Conservation (phyloP, 2,888 invertebrate genomes). For the Nemotelus pantherinus region DNA sequence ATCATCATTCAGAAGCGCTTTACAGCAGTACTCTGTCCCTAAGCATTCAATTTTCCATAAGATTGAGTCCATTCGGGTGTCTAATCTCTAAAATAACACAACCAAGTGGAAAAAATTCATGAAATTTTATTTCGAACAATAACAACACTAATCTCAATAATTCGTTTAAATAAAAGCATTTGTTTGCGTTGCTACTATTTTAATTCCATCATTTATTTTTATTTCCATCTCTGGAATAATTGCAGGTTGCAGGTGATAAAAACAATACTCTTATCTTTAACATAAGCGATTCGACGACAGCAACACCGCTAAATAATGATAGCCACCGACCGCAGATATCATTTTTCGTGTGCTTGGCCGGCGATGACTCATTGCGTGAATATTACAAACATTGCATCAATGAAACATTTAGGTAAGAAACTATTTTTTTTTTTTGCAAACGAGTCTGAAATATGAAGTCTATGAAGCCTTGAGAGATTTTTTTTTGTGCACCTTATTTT, state of each 20-base stretch:
- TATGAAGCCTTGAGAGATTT: too few relatives aligned
- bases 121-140: neutral
- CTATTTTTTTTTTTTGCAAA: neutral
- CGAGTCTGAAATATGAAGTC: too few relatives aligned
- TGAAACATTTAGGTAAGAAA: slow-evolving; percentile 51
- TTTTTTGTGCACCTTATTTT: too few relatives aligned
- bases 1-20: too few relatives aligned
- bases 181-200: neutral
- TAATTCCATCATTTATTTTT: neutral
- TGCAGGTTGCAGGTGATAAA: slow-evolving; percentile 52
- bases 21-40: too few relatives aligned
- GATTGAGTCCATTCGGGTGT: too few relatives aligned
- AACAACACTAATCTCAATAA: neutral
- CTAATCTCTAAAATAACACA: too few relatives aligned
- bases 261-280: slow-evolving; percentile 52
- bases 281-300: slow-evolving; percentile 47
- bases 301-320: slow-evolving; percentile 40
- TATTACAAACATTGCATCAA: slow-evolving; percentile 50
- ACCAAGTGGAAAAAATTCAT: neutral
- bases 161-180: neutral
- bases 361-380: slow-evolving; percentile 46
- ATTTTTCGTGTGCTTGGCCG: slow-evolving; percentile 52
- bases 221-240: slow-evolving; percentile 17
- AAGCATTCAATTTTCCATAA: too few relatives aligned
- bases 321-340: slow-evolving; percentile 45